Evolutionary conservation across 1,140 invertebrate species (phyloP), one percentile per base, ranked within the genome.

Genomic region (Whitmania pigra): DNA sequence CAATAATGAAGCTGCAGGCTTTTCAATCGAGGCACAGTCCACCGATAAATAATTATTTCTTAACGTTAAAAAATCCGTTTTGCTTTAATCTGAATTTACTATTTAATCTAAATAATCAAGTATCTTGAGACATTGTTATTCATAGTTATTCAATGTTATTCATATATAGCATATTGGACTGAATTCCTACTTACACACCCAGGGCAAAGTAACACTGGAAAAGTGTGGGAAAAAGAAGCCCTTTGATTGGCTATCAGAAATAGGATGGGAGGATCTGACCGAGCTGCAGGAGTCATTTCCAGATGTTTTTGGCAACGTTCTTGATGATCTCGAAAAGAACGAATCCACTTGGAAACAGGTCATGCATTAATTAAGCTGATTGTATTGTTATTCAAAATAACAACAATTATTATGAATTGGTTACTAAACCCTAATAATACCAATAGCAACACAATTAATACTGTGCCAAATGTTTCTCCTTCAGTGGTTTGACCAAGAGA

Each of bases 401-500:
- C 9, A 49, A 11, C 15, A 15, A 11, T 49, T 17, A 49, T 49
- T 15, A 49, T 49, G 43, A 1, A 11, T 11, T 13, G 43, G 13
- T 49, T 49, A 49, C 15, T 5, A 5, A 49, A 15, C 2, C 0
- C 43, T 49, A 49, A 49, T n/a, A n/a, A n/a, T n/a, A n/a, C 15
- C 15, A 49, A 17, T 49, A 11, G 9, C 9, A 49, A 17, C 43
- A 49, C 13, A 11, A 17, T 49, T 11, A 49, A 7, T 49, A 36
- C 31, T 36, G 31, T 36, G 31, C 76, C 78, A 0, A 69, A 11
- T 0, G 27, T 40, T 74, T 4, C 27, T 67, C 29, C 17, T 72
- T 67, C 79, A 91, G 87, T 93, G 91, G 91, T 91, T 87, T 80
- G 88, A 93, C 77, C 84, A 86, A 78, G 89, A 93, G 77, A 84